phyloP scores from a whole-genome alignment of 2,888 invertebrate species.

The Papilio elwesi region DNA sequence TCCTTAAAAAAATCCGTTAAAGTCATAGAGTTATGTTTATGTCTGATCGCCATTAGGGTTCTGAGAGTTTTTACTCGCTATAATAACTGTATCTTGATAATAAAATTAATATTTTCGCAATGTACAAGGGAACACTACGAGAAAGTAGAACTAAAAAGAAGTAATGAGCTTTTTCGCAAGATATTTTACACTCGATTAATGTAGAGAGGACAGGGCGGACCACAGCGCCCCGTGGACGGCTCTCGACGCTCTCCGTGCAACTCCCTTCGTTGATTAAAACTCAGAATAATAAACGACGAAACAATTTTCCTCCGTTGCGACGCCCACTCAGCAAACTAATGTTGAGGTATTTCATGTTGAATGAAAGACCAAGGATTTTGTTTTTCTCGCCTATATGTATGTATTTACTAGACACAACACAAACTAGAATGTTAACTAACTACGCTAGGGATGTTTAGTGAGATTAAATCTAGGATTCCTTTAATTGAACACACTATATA shows the following conservation, averaged over 20 bases:
- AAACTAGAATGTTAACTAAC: background rate
- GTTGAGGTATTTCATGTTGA: slow-evolving; percentile 52
- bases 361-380: slow-evolving; percentile 11
- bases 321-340: slow-evolving; percentile 61
- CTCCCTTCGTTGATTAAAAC: slow-evolving; percentile 80
- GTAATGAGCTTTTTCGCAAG: slow-evolving; percentile 59
- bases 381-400: slow-evolving; percentile 5
- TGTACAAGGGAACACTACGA: slow-evolving; percentile 44
- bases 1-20: too few relatives aligned
- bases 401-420: too few relatives aligned
- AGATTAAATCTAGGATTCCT: background rate
- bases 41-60: background rate
- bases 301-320: slow-evolving; percentile 68
- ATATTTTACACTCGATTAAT: slow-evolving; percentile 70
- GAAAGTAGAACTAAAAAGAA: slow-evolving; percentile 42
- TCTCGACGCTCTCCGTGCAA: slow-evolving; percentile 61
- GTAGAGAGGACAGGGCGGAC: slow-evolving; percentile 57
- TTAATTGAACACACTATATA: too few relatives aligned
- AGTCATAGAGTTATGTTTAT: background rate
- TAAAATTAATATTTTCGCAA: slow-evolving; percentile 10
- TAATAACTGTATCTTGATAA: background rate
- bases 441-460: background rate
- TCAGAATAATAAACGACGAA: slow-evolving; percentile 78
- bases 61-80: background rate
- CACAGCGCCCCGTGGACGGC: slow-evolving; percentile 60